Evolutionary conservation across 2,797 vertebrate species (phyloP), one percentile per base, ranked within the genome.

Genomic region (Schizopygopsis malacanthus): DNA sequence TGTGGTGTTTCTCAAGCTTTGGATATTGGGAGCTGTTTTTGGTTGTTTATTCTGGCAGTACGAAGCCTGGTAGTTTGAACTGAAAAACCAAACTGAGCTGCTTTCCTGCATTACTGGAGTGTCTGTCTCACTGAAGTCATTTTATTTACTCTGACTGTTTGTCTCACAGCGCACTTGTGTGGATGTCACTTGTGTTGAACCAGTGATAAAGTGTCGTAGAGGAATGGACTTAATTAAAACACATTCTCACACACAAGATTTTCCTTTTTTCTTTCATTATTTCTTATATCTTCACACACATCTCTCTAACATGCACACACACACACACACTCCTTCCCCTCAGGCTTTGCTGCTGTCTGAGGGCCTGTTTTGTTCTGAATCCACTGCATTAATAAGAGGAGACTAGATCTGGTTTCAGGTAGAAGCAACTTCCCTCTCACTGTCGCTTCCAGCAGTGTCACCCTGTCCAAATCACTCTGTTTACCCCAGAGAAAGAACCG

Each of bases 381-480:
- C 9, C 9, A 45, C 39, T 86, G 81, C 81, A 81, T 70, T 86
- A 81, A 89, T 86, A 75, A 87, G 72, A 83, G 4, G 20, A 45
- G 78, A 81, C 80, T 70, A 33, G n/a, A 63, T 84, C 78, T 79
- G 81, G 56, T 84, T 80, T 8, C 73, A 75, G 85, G 63, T 43
- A 25, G 43, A 28, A 50, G 39, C 81, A n/a, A 56, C 83, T 72
- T 79, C 20, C 43, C 67, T 63, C 33, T 69, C 28, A 63, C 10
- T 54, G 73, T 84, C 25, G 18, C 77, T 84, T 80, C 52, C 45
- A 50, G 28, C 33, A 59, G 54, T 83, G 70, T 75, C 83, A 73
- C 47, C 70, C 65, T 80, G 77, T 87, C 76, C 75, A 56, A 69
- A 85, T 67, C 83, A 71, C 75, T 67, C 81, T 18, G 69, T 86